Evolutionary conservation across 2,888 invertebrate genomes (phyloP), one percentile per base, ranked within the genome.

Genomic region (Julus scandinavius): DNA sequence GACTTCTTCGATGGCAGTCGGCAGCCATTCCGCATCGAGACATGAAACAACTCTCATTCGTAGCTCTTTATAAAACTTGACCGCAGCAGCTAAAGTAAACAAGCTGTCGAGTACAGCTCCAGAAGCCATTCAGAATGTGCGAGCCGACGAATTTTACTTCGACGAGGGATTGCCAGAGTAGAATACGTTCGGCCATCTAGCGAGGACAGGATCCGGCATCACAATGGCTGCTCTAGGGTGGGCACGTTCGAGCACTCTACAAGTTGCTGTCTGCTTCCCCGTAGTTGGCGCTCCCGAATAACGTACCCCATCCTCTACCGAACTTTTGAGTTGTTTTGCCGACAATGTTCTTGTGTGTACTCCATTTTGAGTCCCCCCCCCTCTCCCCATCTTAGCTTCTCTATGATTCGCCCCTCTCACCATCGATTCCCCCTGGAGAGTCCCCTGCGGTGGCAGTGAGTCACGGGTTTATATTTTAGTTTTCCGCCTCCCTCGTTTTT

Each of bases 371-470:
- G 80, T 20, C 38, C 80, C 13, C 80, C 13, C n/a, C 29, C 29
- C 29, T 29, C 29, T 29, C 29, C 29, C 29, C 29, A 29, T 1
- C 29, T 29, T 80, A 80, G 80, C 80, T 80, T 80, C 72, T 72
- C 80, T 80, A 38, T 38, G 80, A 80, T 80, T 80, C 80, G 80
- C 5, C 80, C 80, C 80, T 72, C 72, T 80, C 80, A 80, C 80
- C 80, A 29, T 80, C 80, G 80, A 29, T 80, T 80, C 38, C 38
- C 63, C 80, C 80, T 38, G 80, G 38, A 80, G 80, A 80, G 38
- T 45, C 80, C 80, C 29, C 1, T 29, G 72, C 72, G 72, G 72
- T 11, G 72, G 72, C 72, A 29, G 29, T 9, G 80, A 38, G 80
- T 80, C 80, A 38, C 20, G 38, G 80, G 29, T 80, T 80, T 29